Conservation (phyloP, 2,888 invertebrate genomes). For the Lithophane ornitopus region DNA sequence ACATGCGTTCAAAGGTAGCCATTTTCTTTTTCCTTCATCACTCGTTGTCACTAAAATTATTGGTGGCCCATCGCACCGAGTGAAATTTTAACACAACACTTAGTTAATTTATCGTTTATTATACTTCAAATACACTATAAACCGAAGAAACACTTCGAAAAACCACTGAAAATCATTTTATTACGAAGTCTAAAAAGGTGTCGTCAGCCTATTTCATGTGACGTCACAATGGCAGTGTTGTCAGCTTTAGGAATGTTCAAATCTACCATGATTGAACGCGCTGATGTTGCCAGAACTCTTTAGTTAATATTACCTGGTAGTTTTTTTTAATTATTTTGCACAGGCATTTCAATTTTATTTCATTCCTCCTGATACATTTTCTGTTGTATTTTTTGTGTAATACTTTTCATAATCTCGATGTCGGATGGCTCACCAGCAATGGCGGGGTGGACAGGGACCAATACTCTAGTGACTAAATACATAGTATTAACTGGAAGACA, state of each 20-base stretch:
- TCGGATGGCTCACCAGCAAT: not conserved
- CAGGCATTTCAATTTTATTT: not conserved
- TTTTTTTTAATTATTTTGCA: not conserved
- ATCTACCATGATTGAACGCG: slow-evolving; percentile 61
- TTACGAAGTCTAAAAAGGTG: slow-evolving; percentile 82
- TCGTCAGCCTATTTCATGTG: slow-evolving; percentile 86
- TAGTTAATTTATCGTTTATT: slow-evolving; percentile 78
- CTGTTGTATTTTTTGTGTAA: not conserved
- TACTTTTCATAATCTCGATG: not conserved
- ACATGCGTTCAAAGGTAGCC: slow-evolving; percentile 88
- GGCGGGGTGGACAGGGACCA: not conserved
- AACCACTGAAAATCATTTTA: slow-evolving; percentile 84
- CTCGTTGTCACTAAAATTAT: slow-evolving; percentile 86
- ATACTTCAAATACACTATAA: slow-evolving; percentile 79
- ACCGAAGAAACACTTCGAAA: slow-evolving; percentile 81
- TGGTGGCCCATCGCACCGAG: slow-evolving; percentile 82
- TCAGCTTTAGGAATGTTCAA: slow-evolving; percentile 63
- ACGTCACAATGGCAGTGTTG: slow-evolving; percentile 88
- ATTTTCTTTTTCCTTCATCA: slow-evolving; percentile 88
- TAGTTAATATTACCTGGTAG: slow-evolving; percentile 31
- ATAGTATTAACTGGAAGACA: not conserved
- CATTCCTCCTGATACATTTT: no score
- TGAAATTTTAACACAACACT: slow-evolving; percentile 82
- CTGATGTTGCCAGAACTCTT: slow-evolving; percentile 66
- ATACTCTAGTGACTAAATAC: not conserved